Base-by-base conservation (phyloP, 2,888 invertebrate genomes). In the Pharmacophagus antenor region DNA sequence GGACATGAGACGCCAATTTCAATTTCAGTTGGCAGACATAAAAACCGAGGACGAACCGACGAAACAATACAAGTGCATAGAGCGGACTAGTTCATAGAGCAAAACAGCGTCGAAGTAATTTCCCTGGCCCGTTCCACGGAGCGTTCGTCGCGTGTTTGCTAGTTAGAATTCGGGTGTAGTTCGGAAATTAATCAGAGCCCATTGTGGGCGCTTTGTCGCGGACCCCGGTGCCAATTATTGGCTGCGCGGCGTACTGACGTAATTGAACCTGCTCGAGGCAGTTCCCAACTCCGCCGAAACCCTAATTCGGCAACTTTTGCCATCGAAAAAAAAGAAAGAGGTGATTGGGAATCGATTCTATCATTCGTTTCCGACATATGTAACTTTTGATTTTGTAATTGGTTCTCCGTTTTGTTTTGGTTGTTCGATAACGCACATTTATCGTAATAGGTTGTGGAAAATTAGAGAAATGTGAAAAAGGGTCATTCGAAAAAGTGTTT, bases 151-250 rank as follows among this genome's bases (percentile, higher is more conserved):
- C 84, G 79, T 86, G 85, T 87, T 87, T 85, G 84, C 83, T 84
- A 84, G 86, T 88, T 87, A 85, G 86, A 83, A 88, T 88, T 88
- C 88, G 89, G 88, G 79, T 79, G 84, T 82, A 88, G 89, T 89
- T 88, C 85, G 86, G 83, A 89, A 88, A 89, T 89, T 89, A 88
- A 89, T 89, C 89, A 89, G 84, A 63, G 80, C 76, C 85, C 82
- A 87, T 88, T 88, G 88, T 88, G 87, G 87, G 77, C 82, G 85
- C 87, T 89, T 89, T 88, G 88, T 88, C 86, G 84, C 81, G 82
- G 77, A 79, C 73, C 78, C 80, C 78, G 81, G 77, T 80, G 85
- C 87, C 88, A 88, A 88, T 88, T 85, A 88, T 85, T 85, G 87
- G 85, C 80, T 80, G 80, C 77, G 78, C 76, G 69, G 75, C 73